phyloP scores from a whole-genome alignment of 1,140 invertebrate species.

The Drosophila funebris region DNA sequence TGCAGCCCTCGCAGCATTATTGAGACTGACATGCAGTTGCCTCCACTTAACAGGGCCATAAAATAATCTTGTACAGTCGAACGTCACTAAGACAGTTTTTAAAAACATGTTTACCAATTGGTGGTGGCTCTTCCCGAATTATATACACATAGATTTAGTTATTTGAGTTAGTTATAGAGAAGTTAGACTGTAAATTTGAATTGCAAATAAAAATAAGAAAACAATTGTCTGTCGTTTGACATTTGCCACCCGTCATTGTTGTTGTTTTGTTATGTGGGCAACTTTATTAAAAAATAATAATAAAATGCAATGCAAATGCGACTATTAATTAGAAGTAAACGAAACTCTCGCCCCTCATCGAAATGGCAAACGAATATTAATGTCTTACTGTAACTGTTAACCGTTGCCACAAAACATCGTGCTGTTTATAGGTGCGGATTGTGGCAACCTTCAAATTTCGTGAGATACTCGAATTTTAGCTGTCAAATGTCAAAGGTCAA shows the following conservation, averaged over 20 bases:
- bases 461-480: constrained; percentile 4
- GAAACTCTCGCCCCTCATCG: constrained; percentile 52
- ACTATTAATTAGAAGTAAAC: constrained; percentile 63
- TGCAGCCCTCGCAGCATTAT: constrained; percentile 1
- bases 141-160: too few species aligned
- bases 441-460: constrained; percentile 69
- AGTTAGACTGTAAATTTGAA: not conserved
- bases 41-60: constrained; percentile 14
- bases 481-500: constrained; percentile 65
- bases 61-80: not conserved
- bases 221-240: constrained; percentile 59
- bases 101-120: too few species aligned
- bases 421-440: constrained; percentile 67
- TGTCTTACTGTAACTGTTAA: not conserved
- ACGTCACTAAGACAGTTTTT: not conserved
- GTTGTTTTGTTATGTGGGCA: constrained; percentile 31
- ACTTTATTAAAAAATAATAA: constrained; percentile 27
- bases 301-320: constrained; percentile 54
- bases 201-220: constrained; percentile 20
- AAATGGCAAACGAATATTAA: constrained; percentile 59
- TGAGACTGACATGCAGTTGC: not conserved
- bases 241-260: constrained; percentile 40
- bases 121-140: too few species aligned
- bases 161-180: not conserved
- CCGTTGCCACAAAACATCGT: constrained; percentile 59